Base-by-base conservation (phyloP, 92 coral and sea anemone species). In the Paramuricea clavata region DNA sequence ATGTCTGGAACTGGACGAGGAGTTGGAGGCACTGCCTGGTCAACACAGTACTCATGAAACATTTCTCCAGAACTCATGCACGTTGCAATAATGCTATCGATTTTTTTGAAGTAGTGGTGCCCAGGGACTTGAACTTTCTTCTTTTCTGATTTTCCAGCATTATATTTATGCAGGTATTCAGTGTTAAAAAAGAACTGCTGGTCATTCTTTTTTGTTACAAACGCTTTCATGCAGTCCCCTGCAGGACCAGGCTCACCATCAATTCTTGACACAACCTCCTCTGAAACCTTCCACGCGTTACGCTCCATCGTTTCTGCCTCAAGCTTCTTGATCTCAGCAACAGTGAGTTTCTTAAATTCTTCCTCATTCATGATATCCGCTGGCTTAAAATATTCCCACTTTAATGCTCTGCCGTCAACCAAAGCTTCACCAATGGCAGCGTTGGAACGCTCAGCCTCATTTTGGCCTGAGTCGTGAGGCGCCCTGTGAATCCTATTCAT, bases 161-260 rank as follows among this genome's bases (percentile, higher is more conserved):
- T 83, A 71, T 87, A 87, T 83, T 91, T 42, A 77, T 87, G 88
- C 32, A 91, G 81, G 27, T 87, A 57, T 78, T 82, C 69, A 2
- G 88, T 90, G 82, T 82, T 86, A 56, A 90, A 90, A 57, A 90
- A 81, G 79, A 90, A 90, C 89, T 91, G 93, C n/a, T n/a, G n/a
- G n/a, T n/a, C n/a, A n/a, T n/a, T n/a, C n/a, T n/a, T n/a, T n/a
- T n/a, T n/a, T n/a, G 88, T 83, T 30, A 83, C 78, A 59, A 83
- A 60, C 22, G 90, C 90, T 82, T 76, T 90, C 93, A 90, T 87
- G 52, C 70, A 87, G 49, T 90, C 91, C 17, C 91, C 90, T 19
- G 88, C 92, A 61, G 83, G 90, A 23, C 87, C 88, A 80, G 93
- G 86, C 74, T 90, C 85, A 7, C 83, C 92, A 36, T 83, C 85